A percentile compares a stretch with the other conserved stretches of the same genome.
phyloP scores from a whole-genome alignment of 2,797 vertebrate species.

The Urosaurus nigricauda region DNA sequence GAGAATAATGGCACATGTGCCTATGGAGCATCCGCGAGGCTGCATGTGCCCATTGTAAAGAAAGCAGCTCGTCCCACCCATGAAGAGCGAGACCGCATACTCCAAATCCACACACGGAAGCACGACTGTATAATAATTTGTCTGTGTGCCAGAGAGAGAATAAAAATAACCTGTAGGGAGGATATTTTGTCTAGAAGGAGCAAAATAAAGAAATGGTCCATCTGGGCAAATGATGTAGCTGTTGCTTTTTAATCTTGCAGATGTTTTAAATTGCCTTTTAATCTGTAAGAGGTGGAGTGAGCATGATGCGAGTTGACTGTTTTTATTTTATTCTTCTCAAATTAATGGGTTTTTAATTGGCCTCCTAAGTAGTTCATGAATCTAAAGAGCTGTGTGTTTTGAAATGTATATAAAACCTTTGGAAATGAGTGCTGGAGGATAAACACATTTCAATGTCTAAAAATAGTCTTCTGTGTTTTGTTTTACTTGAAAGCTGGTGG shows the following conservation, averaged over 20 bases:
- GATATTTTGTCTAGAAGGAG: not conserved
- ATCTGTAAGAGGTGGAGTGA: constrained; percentile 34
- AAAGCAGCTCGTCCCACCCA: no score
- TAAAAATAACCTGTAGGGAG: not conserved
- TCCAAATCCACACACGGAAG: no score
- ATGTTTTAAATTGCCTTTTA: not conserved
- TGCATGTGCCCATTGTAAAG: no score
- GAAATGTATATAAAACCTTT: constrained; percentile 42
- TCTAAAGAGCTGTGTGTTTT: constrained; percentile 17
- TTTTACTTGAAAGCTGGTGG: not conserved
- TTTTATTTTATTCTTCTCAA: constrained; percentile 45
- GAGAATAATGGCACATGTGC: no score
- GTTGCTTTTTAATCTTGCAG: constrained; percentile 15
- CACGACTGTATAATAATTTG: no score
- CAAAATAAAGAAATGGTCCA: not conserved
- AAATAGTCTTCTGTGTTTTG: not conserved
- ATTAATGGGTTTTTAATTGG: constrained; percentile 48
- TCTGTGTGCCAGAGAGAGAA: not conserved
- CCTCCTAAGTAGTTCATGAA: constrained; percentile 29
- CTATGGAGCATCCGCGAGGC: no score
- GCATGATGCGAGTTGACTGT: constrained; percentile 2
- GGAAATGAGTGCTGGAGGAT: constrained; percentile 34
- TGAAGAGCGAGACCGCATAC: no score
- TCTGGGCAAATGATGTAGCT: constrained; percentile 11
- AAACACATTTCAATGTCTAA: not conserved